A percentile compares a stretch with the other conserved stretches of the same genome.
These are phyloP conservation scores for Poeciliopsis occidentalis DNA, from an alignment of 2,113 vertebrate genomes.

Conservation along the genomic window DNA sequence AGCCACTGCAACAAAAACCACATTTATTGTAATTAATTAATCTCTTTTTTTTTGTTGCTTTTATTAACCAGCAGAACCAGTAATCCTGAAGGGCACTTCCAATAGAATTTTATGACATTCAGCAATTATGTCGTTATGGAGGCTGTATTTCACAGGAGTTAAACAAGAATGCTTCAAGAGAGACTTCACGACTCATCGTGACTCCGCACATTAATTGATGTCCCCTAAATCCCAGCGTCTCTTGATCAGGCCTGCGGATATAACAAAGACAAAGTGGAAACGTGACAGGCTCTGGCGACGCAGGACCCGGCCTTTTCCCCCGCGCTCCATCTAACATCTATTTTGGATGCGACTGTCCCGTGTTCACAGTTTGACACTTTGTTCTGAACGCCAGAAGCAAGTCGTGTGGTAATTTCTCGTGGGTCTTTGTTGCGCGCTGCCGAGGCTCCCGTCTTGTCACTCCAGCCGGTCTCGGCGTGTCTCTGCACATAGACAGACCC, in stretches of 20 bases:
- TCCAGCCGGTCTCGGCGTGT: not conserved
- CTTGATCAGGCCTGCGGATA: not conserved
- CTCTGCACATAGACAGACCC: slow-evolving; percentile 5
- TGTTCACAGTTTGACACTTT: slow-evolving; percentile 16
- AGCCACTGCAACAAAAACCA: too few relatives aligned
- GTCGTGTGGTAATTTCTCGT: not conserved
- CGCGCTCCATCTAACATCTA: not conserved
- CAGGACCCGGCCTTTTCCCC: not conserved
- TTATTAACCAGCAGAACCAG: too few relatives aligned
- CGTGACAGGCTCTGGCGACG: not conserved
- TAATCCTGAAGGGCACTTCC: too few relatives aligned
- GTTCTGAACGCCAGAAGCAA: slow-evolving; percentile 6
- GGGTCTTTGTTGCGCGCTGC: slow-evolving; percentile 1
- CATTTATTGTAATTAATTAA: too few relatives aligned
- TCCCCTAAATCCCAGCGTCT: not conserved
- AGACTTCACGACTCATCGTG: not conserved
- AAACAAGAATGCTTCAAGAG: not conserved
- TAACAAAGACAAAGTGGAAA: not conserved
- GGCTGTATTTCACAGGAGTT: not conserved
- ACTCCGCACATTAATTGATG: not conserved
- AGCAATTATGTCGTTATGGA: not conserved
- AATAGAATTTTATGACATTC: not conserved
- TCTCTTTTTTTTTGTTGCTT: too few relatives aligned
- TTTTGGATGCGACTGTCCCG: not conserved
- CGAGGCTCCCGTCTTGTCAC: slow-evolving; percentile 16